Conservation (phyloP, 1,140 invertebrate species). For the Brevipalpus yothersi region DNA sequence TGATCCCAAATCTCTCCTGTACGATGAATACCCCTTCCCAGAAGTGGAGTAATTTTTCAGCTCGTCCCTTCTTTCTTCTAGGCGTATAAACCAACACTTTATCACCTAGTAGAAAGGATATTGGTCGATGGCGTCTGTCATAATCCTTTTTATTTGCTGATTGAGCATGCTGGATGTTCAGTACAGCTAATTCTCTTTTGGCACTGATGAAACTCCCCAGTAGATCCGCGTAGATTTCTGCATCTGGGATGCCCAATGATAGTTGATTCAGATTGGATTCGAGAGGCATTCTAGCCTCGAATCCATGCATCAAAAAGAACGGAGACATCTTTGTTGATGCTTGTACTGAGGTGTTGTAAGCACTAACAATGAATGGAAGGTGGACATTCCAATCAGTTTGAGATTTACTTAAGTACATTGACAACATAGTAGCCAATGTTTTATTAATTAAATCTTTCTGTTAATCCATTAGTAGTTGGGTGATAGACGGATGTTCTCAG, state of each 20-base stretch:
- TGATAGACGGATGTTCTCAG: constrained; percentile 9
- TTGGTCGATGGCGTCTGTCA: neutral
- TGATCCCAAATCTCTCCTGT: too few species aligned
- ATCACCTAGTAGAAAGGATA: neutral
- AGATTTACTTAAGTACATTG: constrained; percentile 12
- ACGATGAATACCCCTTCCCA: neutral
- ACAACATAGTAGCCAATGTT: constrained; percentile 13
- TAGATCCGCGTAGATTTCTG: neutral
- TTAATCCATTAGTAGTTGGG: constrained; percentile 13
- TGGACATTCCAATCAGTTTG: constrained; percentile 16
- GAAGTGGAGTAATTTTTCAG: neutral
- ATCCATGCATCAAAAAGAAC: constrained; percentile 15
- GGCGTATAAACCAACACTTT: neutral
- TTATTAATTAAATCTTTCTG: constrained; percentile 13
- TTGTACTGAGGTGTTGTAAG: constrained; percentile 10
- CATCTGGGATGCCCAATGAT: neutral
- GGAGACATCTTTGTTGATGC: constrained; percentile 11
- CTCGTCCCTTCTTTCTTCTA: neutral
- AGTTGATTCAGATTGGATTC: neutral
- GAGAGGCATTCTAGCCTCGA: constrained; percentile 5
- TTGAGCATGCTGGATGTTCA: neutral
- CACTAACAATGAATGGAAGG: constrained; percentile 9
- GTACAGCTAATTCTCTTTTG: neutral
- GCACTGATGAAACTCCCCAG: too few species aligned
- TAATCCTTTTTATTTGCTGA: neutral